Base-by-base conservation (phyloP, 2,797 vertebrate species). In the Cephalopachus bancanus region DNA sequence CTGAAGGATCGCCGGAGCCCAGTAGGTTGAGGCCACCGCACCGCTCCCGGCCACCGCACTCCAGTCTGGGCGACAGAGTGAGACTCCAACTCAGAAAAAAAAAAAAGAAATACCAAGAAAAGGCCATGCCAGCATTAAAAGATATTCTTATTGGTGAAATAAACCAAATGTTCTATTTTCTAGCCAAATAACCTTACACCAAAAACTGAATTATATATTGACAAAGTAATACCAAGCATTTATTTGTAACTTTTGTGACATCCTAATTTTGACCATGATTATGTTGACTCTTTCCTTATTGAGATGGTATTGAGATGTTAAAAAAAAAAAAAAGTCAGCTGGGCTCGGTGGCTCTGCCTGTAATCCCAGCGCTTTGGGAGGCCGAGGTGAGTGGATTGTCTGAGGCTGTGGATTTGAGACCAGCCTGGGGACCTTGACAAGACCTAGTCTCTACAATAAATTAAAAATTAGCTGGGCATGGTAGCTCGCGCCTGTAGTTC, bases 111-210 rank as follows among this genome's bases (percentile, higher is more conserved):
- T 96, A 81, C 71, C 97, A 98, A 49, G 98, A 99, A 75, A 99
- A 98, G 26, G 99, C 98, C 74, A 98, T 99, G 83, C 99, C 99
- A 80, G 98, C 98, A 20, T 94, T 99, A 62, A 98, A 98, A 94
- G 99, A 99, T 89, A 96, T 99, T 96, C 98, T 62, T 19, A 64
- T 72, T 5, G 6, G 33, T 33, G 8, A 37, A 24, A 20, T 59
- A 80, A 80, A 60, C 78, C n/a, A 80, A 80, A 60, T 60, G n/a
- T 59, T 59, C 55, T 60, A 59, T 59, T 53, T 60, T 80, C n/a
- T 7, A 80, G n/a, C 4, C 78, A 80, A 80, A 80, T 4, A 59
- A 16, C 12, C 30, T 80, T 59, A 80, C 7, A 59, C 19, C 7
- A 80, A 59, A 80, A 80, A 59, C 55, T 57, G 55, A 79, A 79